Evolutionary conservation across 2,113 vertebrate genomes (phyloP).

Genomic region (Microcebus ravelobensis): DNA sequence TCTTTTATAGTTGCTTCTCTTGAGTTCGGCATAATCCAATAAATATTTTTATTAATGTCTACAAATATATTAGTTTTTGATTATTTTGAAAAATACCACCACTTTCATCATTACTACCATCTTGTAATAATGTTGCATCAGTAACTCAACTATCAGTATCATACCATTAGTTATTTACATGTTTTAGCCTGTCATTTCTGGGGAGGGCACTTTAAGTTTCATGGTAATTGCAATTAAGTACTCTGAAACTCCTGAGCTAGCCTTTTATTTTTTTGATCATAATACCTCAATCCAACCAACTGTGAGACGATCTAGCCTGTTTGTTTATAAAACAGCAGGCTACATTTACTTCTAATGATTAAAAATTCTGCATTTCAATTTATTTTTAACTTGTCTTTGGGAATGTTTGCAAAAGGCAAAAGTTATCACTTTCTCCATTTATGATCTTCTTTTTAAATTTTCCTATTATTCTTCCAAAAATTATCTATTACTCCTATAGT

Average conservation of each 20-base stretch:
- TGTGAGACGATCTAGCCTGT: background rate
- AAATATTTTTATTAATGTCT: background rate
- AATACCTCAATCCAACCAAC: background rate
- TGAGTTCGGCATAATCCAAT: background rate
- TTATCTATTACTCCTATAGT: background rate
- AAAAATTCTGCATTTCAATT: background rate
- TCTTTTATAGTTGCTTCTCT: background rate
- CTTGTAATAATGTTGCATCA: background rate
- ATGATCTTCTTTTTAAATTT: background rate
- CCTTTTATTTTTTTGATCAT: background rate
- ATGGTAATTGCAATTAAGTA: background rate
- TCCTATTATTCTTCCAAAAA: background rate
- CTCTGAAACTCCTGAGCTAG: background rate
- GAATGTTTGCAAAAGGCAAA: background rate
- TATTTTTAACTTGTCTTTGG: background rate
- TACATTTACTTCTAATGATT: background rate
- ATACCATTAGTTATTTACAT: background rate
- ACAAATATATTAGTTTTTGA: background rate
- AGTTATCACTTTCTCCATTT: background rate
- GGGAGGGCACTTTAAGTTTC: background rate
- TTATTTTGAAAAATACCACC: background rate
- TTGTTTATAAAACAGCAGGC: background rate
- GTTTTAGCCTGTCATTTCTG: background rate
- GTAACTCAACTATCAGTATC: background rate
- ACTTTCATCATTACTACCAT: background rate